Percentiles rank a stretch among this genome's conserved stretches.
Evolutionary conservation across 2,797 vertebrate genomes (phyloP).

Genomic region (Gymnothorax javanicus): DNA sequence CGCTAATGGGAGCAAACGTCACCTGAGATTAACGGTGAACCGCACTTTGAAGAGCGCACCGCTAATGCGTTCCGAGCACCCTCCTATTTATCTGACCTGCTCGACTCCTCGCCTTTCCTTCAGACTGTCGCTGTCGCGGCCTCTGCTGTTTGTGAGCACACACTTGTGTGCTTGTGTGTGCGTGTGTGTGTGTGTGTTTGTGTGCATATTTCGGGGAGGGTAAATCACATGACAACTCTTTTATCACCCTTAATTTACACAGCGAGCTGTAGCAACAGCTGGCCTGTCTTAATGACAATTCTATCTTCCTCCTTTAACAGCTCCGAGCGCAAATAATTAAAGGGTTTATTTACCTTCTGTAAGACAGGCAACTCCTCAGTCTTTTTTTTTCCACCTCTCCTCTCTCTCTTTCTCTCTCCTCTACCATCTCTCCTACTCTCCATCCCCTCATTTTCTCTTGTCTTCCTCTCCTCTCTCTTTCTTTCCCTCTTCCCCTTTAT

Average conservation of each 20-base stretch:
- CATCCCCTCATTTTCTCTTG: background rate
- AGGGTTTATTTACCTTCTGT: constrained; percentile 20
- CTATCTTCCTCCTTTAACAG: constrained; percentile 15
- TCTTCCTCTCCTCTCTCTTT: background rate
- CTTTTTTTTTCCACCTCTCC: background rate
- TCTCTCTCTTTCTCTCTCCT: constrained; percentile 23
- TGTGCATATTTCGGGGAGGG: no score
- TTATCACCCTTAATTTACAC: constrained; percentile 29
- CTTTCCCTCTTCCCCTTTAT: constrained; percentile 1
- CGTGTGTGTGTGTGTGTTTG: constrained; percentile 47
- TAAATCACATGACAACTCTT: background rate
- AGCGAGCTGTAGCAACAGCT: constrained; percentile 11
- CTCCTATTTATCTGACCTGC: background rate
- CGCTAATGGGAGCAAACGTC: background rate
- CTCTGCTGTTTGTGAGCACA: background rate
- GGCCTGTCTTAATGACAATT: constrained; percentile 16
- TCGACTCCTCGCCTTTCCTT: no score
- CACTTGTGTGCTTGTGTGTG: background rate
- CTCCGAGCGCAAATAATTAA: constrained; percentile 18
- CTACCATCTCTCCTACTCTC: background rate
- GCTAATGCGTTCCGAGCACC: background rate
- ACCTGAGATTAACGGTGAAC: constrained; percentile 1
- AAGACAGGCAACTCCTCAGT: constrained; percentile 10
- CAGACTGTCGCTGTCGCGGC: background rate
- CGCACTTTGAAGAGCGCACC: background rate